Evolutionary conservation across 2,113 vertebrate genomes (phyloP).

Genomic region (Tonatia bakeri): DNA sequence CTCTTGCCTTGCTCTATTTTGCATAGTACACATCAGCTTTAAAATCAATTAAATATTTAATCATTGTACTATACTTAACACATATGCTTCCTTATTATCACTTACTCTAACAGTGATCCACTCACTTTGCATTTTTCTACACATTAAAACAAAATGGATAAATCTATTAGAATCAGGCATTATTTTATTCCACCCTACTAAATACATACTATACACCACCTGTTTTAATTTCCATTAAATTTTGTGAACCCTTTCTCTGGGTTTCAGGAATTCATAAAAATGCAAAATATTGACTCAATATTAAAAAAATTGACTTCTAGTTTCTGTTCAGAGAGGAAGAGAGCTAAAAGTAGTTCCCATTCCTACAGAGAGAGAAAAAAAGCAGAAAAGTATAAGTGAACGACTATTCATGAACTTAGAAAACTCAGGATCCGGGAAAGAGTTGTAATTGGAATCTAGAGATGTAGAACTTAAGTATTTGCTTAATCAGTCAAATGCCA

Average conservation of each 20-base stretch:
- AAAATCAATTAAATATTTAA: background rate
- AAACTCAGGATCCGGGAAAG: background rate
- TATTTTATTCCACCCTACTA: background rate
- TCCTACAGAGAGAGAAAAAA: rapidly evolving
- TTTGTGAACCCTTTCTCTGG: background rate
- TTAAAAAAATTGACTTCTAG: background rate
- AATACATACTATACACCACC: background rate
- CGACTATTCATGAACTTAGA: background rate
- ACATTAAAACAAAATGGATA: background rate
- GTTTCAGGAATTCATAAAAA: background rate
- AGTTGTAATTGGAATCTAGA: background rate
- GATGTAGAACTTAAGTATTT: background rate
- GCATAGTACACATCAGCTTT: background rate
- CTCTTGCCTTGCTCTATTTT: background rate
- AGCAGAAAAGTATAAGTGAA: background rate
- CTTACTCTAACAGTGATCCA: background rate
- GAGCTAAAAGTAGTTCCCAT: background rate
- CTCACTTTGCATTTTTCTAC: background rate
- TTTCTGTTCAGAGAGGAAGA: background rate
- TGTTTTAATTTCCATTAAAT: background rate
- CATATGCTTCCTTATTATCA: background rate
- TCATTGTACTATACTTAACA: background rate
- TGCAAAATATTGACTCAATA: background rate
- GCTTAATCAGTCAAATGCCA: background rate
- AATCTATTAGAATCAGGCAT: background rate